These are phyloP conservation scores for Meloidogyne floridensis DNA, from an alignment of 1,140 invertebrate genomes.

Conservation along the genomic window DNA sequence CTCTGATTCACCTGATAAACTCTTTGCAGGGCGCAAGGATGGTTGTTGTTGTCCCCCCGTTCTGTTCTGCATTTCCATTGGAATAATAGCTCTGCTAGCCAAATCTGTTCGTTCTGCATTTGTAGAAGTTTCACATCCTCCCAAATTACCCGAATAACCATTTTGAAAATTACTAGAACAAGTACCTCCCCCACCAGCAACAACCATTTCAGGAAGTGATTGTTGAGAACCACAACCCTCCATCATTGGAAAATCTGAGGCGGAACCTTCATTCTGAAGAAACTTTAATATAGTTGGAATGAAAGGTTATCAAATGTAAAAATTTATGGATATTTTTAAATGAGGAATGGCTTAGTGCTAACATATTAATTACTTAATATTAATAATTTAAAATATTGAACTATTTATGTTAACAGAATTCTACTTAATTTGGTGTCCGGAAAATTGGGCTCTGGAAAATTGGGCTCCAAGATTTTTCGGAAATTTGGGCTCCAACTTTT, in stretches of 20 bases:
- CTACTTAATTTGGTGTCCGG: no score
- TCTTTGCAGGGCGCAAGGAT: not conserved
- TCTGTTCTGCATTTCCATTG: not conserved
- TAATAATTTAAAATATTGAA: no score
- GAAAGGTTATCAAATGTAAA: not conserved
- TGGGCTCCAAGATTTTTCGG: no score
- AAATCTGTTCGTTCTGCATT: conserved; percentile 3
- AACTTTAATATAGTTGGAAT: not conserved
- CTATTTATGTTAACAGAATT: no score
- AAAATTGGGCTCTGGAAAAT: no score
- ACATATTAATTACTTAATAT: no score
- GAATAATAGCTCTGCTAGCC: conserved; percentile 3
- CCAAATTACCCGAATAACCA: not conserved
- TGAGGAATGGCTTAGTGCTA: not conserved
- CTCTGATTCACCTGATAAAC: not conserved
- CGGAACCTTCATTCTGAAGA: conserved; percentile 19
- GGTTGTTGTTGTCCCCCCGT: not conserved
- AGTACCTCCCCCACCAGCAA: conserved; percentile 5
- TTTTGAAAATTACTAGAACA: not conserved
- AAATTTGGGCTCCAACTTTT: no score
- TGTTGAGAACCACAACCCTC: conserved; percentile 15
- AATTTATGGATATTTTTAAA: not conserved
- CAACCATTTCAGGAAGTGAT: conserved; percentile 19
- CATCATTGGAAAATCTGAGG: conserved; percentile 25
- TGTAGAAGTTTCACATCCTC: not conserved